Percentiles rank a stretch among this genome's conserved stretches.
Conservation (phyloP, 2,888 invertebrate species). For the Troides helena region DNA sequence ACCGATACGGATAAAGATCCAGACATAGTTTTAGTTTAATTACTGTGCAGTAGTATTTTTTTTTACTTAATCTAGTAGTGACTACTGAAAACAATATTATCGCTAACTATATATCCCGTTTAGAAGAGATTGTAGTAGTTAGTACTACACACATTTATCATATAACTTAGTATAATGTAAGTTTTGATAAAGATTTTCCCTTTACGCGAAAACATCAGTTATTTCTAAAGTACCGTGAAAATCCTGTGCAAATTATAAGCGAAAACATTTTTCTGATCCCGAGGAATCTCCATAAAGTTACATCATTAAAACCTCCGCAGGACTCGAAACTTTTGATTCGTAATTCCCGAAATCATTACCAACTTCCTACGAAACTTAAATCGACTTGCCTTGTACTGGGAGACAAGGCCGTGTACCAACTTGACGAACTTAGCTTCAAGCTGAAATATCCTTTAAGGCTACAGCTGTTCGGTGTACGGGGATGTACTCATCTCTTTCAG, state of each 20-base stretch:
- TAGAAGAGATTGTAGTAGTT: too few species aligned
- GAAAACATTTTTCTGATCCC: slow-evolving; percentile 4
- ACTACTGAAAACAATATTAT: too few species aligned
- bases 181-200: too few species aligned
- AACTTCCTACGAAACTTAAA: slow-evolving; percentile 55
- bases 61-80: too few species aligned
- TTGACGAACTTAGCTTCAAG: slow-evolving; percentile 4
- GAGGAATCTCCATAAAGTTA: slow-evolving; percentile 25
- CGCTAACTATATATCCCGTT: too few species aligned
- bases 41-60: too few species aligned
- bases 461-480: slow-evolving; percentile 23
- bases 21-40: too few species aligned
- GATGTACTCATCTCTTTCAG: not conserved
- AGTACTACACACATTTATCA: too few species aligned
- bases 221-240: too few species aligned
- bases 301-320: slow-evolving; percentile 40
- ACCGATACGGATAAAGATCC: too few species aligned
- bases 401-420: slow-evolving; percentile 37
- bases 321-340: slow-evolving; percentile 44
- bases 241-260: slow-evolving; percentile 4
- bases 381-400: slow-evolving; percentile 57
- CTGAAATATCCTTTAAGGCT: slow-evolving; percentile 25
- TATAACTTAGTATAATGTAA: too few species aligned
- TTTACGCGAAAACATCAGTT: too few species aligned
- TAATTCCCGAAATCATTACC: slow-evolving; percentile 60